These are phyloP conservation scores for Esox masquinongy DNA, from an alignment of 2,797 vertebrate species.

Conservation along the genomic window DNA sequence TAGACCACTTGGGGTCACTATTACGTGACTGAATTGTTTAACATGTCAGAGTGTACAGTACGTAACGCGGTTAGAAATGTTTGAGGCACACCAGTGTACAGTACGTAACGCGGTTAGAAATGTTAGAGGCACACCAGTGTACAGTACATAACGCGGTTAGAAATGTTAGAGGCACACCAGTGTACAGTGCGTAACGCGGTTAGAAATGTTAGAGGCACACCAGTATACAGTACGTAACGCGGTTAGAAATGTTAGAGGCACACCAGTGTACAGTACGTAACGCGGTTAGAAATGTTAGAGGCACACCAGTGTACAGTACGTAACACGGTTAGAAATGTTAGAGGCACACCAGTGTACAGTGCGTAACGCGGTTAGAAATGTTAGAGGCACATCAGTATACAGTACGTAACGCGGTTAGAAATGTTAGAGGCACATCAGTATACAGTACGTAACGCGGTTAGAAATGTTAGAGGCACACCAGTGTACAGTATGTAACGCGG, in stretches of 20 bases:
- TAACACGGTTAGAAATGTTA: background rate
- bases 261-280: background rate
- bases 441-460: no score
- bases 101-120: background rate
- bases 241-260: background rate
- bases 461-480: background rate
- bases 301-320: background rate
- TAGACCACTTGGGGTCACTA: slow-evolving; percentile 24
- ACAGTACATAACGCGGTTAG: no score
- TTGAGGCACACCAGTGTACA: background rate
- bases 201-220: background rate
- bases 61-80: background rate
- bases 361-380: background rate
- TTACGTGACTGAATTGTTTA: background rate
- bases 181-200: no score
- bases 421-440: background rate
- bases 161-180: background rate
- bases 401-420: background rate
- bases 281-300: background rate
- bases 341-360: background rate
- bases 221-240: background rate
- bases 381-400: background rate
- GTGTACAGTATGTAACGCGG: no score
- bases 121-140: background rate
- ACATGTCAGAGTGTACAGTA: background rate